Percentiles rank a stretch among this genome's conserved stretches.
Conservation (phyloP, 2,888 invertebrate species). For the Lepidocyrtoides sp. region DNA sequence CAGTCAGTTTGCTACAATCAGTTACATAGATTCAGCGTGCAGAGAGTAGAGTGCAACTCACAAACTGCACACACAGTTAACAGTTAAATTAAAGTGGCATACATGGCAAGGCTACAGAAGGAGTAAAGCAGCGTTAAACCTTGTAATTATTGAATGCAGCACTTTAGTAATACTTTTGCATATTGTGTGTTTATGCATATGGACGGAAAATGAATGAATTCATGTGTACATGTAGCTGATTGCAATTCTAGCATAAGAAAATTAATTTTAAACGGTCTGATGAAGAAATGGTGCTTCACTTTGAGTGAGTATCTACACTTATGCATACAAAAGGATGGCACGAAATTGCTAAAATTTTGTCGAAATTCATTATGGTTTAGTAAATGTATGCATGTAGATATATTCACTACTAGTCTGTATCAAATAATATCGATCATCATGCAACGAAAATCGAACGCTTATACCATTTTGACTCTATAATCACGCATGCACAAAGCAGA, state of each 20-base stretch:
- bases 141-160: constrained; percentile 37
- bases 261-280: not conserved
- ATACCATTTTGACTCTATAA: no score
- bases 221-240: not conserved
- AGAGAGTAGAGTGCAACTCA: not conserved
- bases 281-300: not conserved
- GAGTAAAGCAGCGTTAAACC: constrained; percentile 62
- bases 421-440: no score
- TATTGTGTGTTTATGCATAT: not conserved
- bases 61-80: not conserved
- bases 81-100: constrained; percentile 33
- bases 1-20: constrained; percentile 42
- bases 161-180: not conserved
- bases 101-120: constrained; percentile 59
- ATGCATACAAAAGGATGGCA: not conserved
- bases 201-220: not conserved
- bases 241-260: not conserved
- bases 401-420: no score
- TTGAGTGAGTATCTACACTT: not conserved
- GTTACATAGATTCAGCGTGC: constrained; percentile 30
- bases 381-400: no score
- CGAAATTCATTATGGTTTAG: no score
- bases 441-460: no score
- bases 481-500: no score
- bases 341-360: not conserved